phyloP scores from a whole-genome alignment of 2,888 invertebrate genomes.

The Platycnemis pennipes region DNA sequence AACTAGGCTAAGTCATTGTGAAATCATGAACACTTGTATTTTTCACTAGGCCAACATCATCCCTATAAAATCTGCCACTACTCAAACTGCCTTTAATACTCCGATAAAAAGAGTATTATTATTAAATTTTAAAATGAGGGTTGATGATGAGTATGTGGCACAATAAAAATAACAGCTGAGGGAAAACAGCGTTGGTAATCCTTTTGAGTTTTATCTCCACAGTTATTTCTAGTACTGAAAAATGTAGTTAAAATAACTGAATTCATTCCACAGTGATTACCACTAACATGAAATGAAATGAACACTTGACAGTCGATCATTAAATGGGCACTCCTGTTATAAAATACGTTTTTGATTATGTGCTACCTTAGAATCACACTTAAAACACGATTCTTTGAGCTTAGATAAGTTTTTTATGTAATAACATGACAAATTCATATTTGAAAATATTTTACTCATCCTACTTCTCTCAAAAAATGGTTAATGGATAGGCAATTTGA shows the following conservation, averaged over 20 bases:
- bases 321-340: background rate
- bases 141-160: background rate
- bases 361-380: background rate
- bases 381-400: background rate
- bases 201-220: background rate
- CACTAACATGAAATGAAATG: background rate
- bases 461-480: background rate
- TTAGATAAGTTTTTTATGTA: background rate
- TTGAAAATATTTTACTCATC: background rate
- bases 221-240: constrained; percentile 5
- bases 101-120: no score
- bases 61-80: no score
- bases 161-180: background rate
- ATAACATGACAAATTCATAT: background rate
- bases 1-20: no score
- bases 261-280: constrained; percentile 2
- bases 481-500: background rate
- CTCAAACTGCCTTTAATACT: no score
- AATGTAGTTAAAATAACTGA: background rate
- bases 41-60: no score
- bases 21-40: no score
- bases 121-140: no score
- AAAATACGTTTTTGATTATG: constrained; percentile 45
- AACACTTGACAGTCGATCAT: constrained; percentile 36
- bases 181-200: background rate